phyloP scores from a whole-genome alignment of 2,888 invertebrate species.

The Aspidiotus rigidus region DNA sequence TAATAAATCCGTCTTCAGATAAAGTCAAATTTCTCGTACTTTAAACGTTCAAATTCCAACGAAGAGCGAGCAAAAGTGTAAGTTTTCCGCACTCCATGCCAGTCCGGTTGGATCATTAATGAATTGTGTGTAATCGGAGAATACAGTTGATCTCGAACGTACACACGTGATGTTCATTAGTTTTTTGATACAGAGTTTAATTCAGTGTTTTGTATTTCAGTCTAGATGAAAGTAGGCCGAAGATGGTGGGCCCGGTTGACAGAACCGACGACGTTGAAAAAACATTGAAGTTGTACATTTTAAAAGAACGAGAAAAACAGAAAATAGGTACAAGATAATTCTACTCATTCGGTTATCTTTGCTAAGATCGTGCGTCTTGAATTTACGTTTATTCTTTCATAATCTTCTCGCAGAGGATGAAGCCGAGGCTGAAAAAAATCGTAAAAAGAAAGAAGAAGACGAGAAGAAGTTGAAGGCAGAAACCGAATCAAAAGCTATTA shows the following conservation, averaged over 20 bases:
- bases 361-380: not conserved
- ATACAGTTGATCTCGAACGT: too few species aligned
- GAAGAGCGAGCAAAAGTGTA: too few species aligned
- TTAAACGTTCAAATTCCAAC: too few species aligned
- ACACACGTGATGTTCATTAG: too few species aligned
- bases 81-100: too few species aligned
- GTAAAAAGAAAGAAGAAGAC: slow-evolving; percentile 25
- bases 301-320: slow-evolving; percentile 26
- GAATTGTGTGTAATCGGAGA: too few species aligned
- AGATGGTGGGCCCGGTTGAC: slow-evolving; percentile 18
- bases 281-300: slow-evolving; percentile 14
- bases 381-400: not conserved
- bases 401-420: slow-evolving; percentile 14
- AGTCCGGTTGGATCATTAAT: too few species aligned
- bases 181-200: too few species aligned
- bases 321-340: slow-evolving; percentile 11
- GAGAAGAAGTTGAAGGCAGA: slow-evolving; percentile 25
- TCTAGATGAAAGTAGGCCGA: not conserved
- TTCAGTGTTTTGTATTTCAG: too few species aligned
- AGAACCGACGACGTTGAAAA: slow-evolving; percentile 19
- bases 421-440: slow-evolving; percentile 27
- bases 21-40: too few species aligned
- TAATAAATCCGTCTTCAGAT: too few species aligned
- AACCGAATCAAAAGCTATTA: slow-evolving; percentile 22
- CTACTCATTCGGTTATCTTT: not conserved